Evolutionary conservation across 2,797 vertebrate species (phyloP), one percentile per base, ranked within the genome.

Genomic region (Cossypha dichroa): DNA sequence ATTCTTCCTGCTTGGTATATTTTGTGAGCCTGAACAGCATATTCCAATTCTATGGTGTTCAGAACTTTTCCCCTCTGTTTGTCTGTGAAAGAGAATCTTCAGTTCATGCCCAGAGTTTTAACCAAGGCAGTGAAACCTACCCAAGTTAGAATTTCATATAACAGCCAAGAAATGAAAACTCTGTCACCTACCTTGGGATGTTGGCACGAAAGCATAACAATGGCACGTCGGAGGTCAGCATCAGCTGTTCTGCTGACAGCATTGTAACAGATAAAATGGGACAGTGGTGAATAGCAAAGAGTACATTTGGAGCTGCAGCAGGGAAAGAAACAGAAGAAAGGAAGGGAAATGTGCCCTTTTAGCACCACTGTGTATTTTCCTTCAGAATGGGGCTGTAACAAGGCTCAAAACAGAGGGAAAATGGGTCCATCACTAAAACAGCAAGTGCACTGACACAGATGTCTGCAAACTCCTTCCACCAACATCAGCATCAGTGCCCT

Each of bases 21-120:
- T 90, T 84, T 88, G 66, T 76, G 60, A 92, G 77, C 70, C 41
- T 91, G 46, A 88, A 70, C 34, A 79, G 48, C 45, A 85, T 59
- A 91, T 70, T 52, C 40, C 41, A 26, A 5, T 40, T 64, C 49
- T 60, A 0, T 4, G 19, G 14, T 16, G 22, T 56, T 59, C 51
- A 85, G 78, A 94, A 64, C 21, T 21, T 48, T 72, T 29, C 3
- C 3, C 72, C 80, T 33, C 46, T 67, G n/a, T 63, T 93, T 88
- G 31, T 89, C 78, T 55, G 31, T 62, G 15, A 84, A 85, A 93
- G 31, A 76, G 56, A 93, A 54, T 15, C 51, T 90, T 92, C 34
- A 83, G 79, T 48, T 92, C 84, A 83, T 85, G 70, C 41, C 63
- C 86, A 80, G 86, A 85, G 81, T 91, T 93, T 95, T 92, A 93